Percentiles rank a stretch among this genome's conserved stretches.
Evolutionary conservation across 2,113 vertebrate species (phyloP).

Genomic region (Daboia siamensis): DNA sequence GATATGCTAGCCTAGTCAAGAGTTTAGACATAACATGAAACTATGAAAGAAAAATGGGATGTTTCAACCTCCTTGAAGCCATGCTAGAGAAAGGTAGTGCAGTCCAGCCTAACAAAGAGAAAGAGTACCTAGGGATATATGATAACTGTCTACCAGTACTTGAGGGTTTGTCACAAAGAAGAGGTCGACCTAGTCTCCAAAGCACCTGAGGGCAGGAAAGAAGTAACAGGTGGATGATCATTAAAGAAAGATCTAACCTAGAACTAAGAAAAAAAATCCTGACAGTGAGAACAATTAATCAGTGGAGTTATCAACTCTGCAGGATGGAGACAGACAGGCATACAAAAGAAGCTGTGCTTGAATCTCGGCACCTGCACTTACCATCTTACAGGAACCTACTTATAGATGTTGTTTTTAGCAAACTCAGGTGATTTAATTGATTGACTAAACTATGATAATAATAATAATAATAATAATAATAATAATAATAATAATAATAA

Average conservation of each 20-base stretch:
- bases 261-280: not conserved
- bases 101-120: not conserved
- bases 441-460: not conserved
- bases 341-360: not conserved
- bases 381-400: not conserved
- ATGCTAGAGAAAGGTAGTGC: not conserved
- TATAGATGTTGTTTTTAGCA: not conserved
- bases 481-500: no score
- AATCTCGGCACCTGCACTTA: not conserved
- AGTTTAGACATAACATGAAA: not conserved
- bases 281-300: not conserved
- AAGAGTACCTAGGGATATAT: not conserved
- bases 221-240: not conserved
- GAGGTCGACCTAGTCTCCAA: not conserved
- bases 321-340: not conserved
- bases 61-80: not conserved
- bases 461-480: no score
- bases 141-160: not conserved
- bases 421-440: not conserved
- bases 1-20: not conserved
- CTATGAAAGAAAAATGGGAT: not conserved
- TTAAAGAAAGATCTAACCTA: not conserved
- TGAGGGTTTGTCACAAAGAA: not conserved
- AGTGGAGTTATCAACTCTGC: not conserved
- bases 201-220: not conserved